Evolutionary conservation across 2,888 invertebrate genomes (phyloP), one percentile per base, ranked within the genome.

Genomic region (Noctua janthina): DNA sequence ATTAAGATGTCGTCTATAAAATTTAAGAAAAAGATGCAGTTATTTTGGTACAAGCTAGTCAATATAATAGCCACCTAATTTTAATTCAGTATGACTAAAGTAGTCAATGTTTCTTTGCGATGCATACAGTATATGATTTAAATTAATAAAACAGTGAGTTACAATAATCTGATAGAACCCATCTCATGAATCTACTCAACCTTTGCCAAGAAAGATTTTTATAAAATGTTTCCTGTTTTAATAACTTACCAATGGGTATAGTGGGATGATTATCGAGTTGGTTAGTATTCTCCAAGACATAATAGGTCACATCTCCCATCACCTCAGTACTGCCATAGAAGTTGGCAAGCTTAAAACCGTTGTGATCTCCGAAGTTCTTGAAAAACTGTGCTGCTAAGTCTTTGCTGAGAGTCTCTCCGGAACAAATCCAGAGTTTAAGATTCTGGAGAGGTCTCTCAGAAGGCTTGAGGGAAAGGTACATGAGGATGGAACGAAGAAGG

Each of bases 271-370:
- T 93, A 83, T 97, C 97, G 81, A 98, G 91, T 86, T 98, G 98
- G 8, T 96, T 97, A 23, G 95, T 92, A 74, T 96, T 97, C 80
- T 97, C 97, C 89, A 99, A 96, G 0, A 98, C 97, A 89, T 98
- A 98, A 91, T 97, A 99, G 0, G 99, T 99, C 4, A 99, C 99
- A 92, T 99, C 99, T 0, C 99, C 99, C 98, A 99, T 99, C 1
- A 99, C 98, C 94, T 99, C 99, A 0, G 99, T 99, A 87, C 99
- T 99, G 0, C 99, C 99, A 91, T 99, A 99, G 92, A 99, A 99
- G 93, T 99, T 99, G 76, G 98, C 98, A 66, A 99, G 95, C 29
- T 97, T 96, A 84, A 98, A 98, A 1, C 95, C 95, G 2, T 96
- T 94, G 17, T 97, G 97, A 78, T 97, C 97, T n/a, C 97, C 96